Evolutionary conservation across 2,797 vertebrate species (phyloP), one percentile per base, ranked within the genome.

Genomic region (Varecia variegata): DNA sequence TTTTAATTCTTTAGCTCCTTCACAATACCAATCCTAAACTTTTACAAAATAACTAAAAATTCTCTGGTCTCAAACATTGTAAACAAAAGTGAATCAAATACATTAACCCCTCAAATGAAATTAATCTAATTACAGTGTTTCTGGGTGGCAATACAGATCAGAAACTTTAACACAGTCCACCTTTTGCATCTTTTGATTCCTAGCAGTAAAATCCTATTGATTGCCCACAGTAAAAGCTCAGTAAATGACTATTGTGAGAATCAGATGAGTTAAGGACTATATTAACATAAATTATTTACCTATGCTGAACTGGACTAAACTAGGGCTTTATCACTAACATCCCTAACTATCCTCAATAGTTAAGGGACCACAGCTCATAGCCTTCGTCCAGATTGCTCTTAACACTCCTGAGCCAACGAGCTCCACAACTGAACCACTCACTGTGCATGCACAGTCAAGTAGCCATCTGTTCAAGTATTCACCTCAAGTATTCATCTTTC

Each of bases 381-480:
- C 20, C 43, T 71, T 60, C 12, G 6, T 14, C 23, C 68, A 86
- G 70, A 68, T 17, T 54, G 54, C 52, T 54, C 52, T 56, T 45
- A 43, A 90, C 65, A 70, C 15, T 47, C 40, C 85, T 45, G 74
- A 83, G 56, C 45, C 47, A 79, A 54, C 2, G 2, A 82, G 71
- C 32, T 74, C 43, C 45, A 9, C 9, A 70, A 50, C 65, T 85
- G 50, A 95, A 60, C 0, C 27, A 38, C 68, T 93, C 67, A 7
- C 82, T 32, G 32, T 67, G 54, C 74, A 40, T 74, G 71, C 18
- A 79, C 14, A 32, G 90, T 76, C 81, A 90, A 90, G 77, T 45
- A 62, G 54, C 65, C 89, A 91, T 95, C 90, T 96, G 96, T 54
- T 94, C 84, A 91, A 89, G 81, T 47, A 90, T 17, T 96, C 74